These are phyloP conservation scores for Caenorhabditis remanei DNA, from an alignment of 1,140 invertebrate species.

Conservation along the genomic window DNA sequence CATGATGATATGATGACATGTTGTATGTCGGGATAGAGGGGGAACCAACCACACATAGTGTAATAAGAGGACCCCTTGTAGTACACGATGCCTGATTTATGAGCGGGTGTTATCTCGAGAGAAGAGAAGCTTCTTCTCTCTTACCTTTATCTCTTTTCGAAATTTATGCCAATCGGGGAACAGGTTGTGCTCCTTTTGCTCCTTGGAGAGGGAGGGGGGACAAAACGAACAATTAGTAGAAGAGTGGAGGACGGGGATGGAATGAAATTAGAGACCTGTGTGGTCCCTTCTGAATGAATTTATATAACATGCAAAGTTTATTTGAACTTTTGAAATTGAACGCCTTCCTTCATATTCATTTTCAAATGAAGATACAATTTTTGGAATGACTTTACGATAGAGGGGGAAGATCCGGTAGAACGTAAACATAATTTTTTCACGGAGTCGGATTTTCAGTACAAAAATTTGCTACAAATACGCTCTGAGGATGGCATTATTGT, in stretches of 20 bases:
- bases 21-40: constrained; percentile 11
- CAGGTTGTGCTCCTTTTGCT: neutral
- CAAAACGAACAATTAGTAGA: neutral
- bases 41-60: neutral
- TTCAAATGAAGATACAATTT: neutral
- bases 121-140: neutral
- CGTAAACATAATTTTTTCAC: too few species aligned
- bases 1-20: constrained; percentile 54
- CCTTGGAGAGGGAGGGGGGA: neutral
- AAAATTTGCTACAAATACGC: too few species aligned
- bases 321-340: constrained; percentile 27
- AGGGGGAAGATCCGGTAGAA: neutral
- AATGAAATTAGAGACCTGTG: constrained; percentile 50
- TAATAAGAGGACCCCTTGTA: constrained; percentile 6
- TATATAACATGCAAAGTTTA: constrained; percentile 14
- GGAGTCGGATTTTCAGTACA: too few species aligned
- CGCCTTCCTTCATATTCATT: constrained; percentile 10
- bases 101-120: neutral
- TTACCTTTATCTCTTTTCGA: neutral
- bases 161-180: constrained; percentile 11
- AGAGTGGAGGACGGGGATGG: neutral
- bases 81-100: constrained; percentile 49
- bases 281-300: neutral
- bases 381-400: neutral
- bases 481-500: too few species aligned